These are phyloP conservation scores for Lepidurus couesii DNA, from an alignment of 1,140 invertebrate species.

Conservation along the genomic window DNA sequence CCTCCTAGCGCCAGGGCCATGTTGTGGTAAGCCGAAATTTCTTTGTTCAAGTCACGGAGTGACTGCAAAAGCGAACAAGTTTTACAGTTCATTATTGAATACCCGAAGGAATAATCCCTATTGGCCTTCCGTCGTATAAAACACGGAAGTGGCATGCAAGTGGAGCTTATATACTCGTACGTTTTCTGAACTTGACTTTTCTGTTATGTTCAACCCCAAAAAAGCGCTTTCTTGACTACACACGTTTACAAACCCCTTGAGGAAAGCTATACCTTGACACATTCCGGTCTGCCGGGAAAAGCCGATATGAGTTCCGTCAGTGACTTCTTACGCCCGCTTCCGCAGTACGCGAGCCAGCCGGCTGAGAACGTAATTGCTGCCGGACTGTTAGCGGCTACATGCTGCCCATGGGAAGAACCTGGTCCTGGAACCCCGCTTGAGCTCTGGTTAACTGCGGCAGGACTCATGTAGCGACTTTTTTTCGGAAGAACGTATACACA, in stretches of 20 bases:
- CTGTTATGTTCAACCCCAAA: too few relatives aligned
- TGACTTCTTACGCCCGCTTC: not conserved
- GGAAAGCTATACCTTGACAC: not conserved
- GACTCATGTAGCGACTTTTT: not conserved
- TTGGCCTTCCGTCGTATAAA: too few relatives aligned
- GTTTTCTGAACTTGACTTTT: too few relatives aligned
- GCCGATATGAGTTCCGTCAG: not conserved
- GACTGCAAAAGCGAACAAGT: conserved; percentile 37
- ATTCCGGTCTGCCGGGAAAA: not conserved
- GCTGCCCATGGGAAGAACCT: not conserved
- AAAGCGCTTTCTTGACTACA: not conserved
- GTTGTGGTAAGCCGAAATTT: conserved; percentile 42
- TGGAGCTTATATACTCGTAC: too few relatives aligned
- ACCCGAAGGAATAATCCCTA: too few relatives aligned
- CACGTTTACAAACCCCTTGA: not conserved
- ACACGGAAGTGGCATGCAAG: too few relatives aligned
- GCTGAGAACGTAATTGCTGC: not conserved
- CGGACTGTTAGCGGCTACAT: not conserved
- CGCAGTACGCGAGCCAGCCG: not conserved
- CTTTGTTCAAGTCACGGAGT: conserved; percentile 42
- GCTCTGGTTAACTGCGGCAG: not conserved
- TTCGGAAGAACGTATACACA: not conserved
- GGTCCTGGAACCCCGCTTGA: not conserved
- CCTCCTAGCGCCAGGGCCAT: conserved; percentile 42
- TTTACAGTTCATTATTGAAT: too few relatives aligned